Evolutionary conservation across 2,888 invertebrate genomes (phyloP), one percentile per base, ranked within the genome.

Genomic region (Aphodius granarius): DNA sequence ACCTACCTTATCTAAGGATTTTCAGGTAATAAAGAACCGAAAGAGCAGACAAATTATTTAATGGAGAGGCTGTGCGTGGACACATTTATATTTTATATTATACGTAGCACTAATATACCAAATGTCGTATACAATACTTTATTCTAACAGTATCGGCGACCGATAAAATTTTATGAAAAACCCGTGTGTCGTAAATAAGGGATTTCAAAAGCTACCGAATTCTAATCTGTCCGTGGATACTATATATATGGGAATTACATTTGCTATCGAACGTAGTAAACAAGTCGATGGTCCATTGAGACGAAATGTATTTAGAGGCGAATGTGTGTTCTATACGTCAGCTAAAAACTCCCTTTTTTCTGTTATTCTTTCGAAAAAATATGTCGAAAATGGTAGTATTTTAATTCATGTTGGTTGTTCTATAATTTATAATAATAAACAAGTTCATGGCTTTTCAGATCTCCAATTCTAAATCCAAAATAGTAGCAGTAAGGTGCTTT

Each of bases 91-190:
- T 43, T 6, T 43, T 43, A 13, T 43, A 43, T 43, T 43, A 43
- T 43, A 13, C 43, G 43, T 43, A n/a, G n/a, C n/a, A n/a, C n/a
- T n/a, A 43, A 43, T 43, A 43, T 43, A 13, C 43, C 43, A 43
- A 43, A 43, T 43, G 13, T 43, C 43, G 43, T 43, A 43, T 43
- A 43, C 43, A 68, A 68, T 19, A 68, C 20, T 22, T 20, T 68
- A 68, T 68, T 68, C 68, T 68, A 21, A 20, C 68, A 68, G 68
- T 68, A 68, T 68, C 68, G 5, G 68, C 20, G 20, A 68, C n/a
- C 68, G 43, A 43, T 43, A 68, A 65, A 65, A 20, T 19, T 22
- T 20, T 22, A 19, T 68, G 68, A 68, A 68, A 68, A 68, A 68
- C 22, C 21, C 43, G 43, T 6, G 43, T 43, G 13, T 43, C 43